Evolutionary conservation across 2,888 invertebrate genomes (phyloP).

Genomic region (Spodoptera littoralis): DNA sequence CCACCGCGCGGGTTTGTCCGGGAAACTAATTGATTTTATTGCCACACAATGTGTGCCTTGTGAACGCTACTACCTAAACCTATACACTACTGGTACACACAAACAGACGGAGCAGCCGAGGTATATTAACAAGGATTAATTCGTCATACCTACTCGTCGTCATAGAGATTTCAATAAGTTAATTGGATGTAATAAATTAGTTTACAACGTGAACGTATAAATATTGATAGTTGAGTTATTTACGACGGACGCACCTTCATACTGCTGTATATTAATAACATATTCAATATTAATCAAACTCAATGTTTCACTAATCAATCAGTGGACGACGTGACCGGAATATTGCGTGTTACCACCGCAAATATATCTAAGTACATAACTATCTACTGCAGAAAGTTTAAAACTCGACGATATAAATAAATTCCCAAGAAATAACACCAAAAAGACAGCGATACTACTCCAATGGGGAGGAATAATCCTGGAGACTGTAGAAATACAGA

Average conservation of each 20-base stretch:
- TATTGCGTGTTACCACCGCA: neutral
- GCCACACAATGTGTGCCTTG: conserved; percentile 33
- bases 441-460: too few species aligned
- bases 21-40: conserved; percentile 39
- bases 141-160: conserved; percentile 17
- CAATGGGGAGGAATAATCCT: too few species aligned
- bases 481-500: too few species aligned
- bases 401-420: too few species aligned
- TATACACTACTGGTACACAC: conserved; percentile 26
- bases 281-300: conserved; percentile 28
- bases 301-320: conserved; percentile 26
- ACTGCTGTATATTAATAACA: conserved; percentile 38
- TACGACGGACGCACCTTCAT: conserved; percentile 32
- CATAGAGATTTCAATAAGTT: conserved; percentile 26
- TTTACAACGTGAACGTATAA: conserved; percentile 30
- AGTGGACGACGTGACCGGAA: conserved; percentile 14
- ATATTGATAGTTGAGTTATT: conserved; percentile 29
- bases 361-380: too few species aligned
- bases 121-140: conserved; percentile 29
- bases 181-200: conserved; percentile 40
- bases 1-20: conserved; percentile 1
- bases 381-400: too few species aligned
- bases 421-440: too few species aligned
- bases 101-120: conserved; percentile 5
- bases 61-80: conserved; percentile 20